Evolutionary conservation across 2,888 invertebrate genomes (phyloP).

Genomic region (Chesias legatella): DNA sequence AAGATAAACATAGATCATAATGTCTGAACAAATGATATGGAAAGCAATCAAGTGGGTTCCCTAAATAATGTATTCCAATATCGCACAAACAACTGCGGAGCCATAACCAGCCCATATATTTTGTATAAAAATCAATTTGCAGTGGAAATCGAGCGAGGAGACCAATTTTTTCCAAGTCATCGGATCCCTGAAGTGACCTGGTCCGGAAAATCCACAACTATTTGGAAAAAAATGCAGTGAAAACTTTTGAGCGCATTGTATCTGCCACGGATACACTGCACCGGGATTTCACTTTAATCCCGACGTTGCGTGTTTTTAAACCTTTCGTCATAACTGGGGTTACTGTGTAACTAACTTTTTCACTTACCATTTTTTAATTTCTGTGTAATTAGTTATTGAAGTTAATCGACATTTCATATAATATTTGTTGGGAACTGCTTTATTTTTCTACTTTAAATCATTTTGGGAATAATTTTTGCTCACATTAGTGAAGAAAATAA

Average conservation of each 20-base stretch:
- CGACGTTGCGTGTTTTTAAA: conserved; percentile 19
- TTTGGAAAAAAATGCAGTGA: conserved; percentile 44
- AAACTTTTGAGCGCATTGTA: conserved; percentile 40
- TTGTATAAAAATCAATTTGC: conserved; percentile 78
- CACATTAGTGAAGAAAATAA: too few relatives aligned
- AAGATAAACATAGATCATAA: conserved; percentile 2
- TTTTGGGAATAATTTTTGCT: too few relatives aligned
- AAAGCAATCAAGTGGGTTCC: conserved; percentile 3
- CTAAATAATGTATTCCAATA: conserved; percentile 12
- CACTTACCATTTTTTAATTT: conserved; percentile 2
- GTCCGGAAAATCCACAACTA: conserved; percentile 66
- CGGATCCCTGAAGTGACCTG: conserved; percentile 59
- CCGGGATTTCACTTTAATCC: conserved; percentile 32
- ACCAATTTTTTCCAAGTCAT: conserved; percentile 75
- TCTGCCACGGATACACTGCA: conserved; percentile 25
- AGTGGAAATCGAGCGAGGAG: conserved; percentile 73
- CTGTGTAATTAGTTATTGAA: too few relatives aligned
- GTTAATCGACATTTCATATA: too few relatives aligned
- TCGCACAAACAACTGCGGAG: conserved; percentile 35
- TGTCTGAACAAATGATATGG: conserved; percentile 5
- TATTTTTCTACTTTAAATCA: too few relatives aligned
- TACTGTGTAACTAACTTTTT: not conserved
- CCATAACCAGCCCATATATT: conserved; percentile 46
- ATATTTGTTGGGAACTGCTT: too few relatives aligned
- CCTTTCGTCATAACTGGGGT: conserved; percentile 4